Conservation (phyloP, 2,797 vertebrate genomes). For the Mastacembelus armatus region DNA sequence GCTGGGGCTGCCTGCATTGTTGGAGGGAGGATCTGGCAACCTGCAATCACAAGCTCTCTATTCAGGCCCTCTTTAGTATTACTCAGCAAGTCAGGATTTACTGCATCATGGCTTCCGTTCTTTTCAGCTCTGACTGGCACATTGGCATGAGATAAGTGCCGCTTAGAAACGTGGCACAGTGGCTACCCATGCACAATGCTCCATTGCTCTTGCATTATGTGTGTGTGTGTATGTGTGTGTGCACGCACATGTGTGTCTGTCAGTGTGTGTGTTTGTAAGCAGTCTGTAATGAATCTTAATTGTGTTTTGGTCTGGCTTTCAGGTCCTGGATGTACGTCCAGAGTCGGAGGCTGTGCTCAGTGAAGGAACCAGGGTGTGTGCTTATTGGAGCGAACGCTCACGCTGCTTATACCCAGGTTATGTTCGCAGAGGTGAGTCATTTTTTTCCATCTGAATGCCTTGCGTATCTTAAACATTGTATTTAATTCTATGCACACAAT, state of each 20-base stretch:
- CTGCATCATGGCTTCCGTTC: slow-evolving; percentile 86
- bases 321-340: slow-evolving; percentile 93
- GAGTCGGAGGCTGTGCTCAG: slow-evolving; percentile 87
- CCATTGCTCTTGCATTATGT: slow-evolving; percentile 57
- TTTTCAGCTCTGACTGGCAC: slow-evolving; percentile 85
- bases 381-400: slow-evolving; percentile 97
- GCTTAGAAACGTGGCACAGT: slow-evolving; percentile 82
- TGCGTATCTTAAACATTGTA: not conserved
- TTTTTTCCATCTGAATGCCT: not conserved
- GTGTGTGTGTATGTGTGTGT: slow-evolving; percentile 50
- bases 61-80: slow-evolving; percentile 85
- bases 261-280: slow-evolving; percentile 54
- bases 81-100: slow-evolving; percentile 87
- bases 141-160: slow-evolving; percentile 86
- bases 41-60: slow-evolving; percentile 85
- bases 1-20: slow-evolving; percentile 81
- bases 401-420: slow-evolving; percentile 95
- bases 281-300: slow-evolving; percentile 78
- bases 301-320: slow-evolving; percentile 69
- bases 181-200: slow-evolving; percentile 77
- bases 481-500: not conserved
- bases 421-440: slow-evolving; percentile 88
- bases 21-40: slow-evolving; percentile 83
- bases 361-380: slow-evolving; percentile 93
- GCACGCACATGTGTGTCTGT: slow-evolving; percentile 49